These are phyloP conservation scores for Virgularia gustaviana DNA, from an alignment of 92 coral and sea anemone genomes.

Conservation along the genomic window DNA sequence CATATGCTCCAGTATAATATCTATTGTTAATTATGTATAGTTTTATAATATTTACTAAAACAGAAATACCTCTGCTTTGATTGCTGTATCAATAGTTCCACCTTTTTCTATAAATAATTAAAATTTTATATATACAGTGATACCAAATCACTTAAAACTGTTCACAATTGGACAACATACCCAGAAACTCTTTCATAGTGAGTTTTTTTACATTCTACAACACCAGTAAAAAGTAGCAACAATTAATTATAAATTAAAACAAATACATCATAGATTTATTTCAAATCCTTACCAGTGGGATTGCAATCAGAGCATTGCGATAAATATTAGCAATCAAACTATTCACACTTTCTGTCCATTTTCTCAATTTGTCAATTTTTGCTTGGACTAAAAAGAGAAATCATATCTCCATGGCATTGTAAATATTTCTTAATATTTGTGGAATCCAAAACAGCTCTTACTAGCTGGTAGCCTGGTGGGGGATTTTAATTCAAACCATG, in stretches of 20 bases:
- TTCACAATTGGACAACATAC: constrained; percentile 11
- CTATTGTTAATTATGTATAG: no score
- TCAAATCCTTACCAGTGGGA: constrained; percentile 3
- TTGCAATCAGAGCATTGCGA: not conserved
- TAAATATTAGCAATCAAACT: constrained; percentile 12
- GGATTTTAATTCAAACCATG: no score
- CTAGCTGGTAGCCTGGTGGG: no score
- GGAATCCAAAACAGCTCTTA: no score
- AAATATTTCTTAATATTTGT: not conserved
- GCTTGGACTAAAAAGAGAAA: not conserved
- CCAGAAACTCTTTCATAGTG: constrained; percentile 29
- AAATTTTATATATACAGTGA: not conserved
- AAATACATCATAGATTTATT: not conserved
- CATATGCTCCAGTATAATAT: no score
- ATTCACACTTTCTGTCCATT: not conserved
- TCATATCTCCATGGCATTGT: not conserved
- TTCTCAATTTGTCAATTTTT: constrained; percentile 17
- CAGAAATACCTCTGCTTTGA: constrained; percentile 24
- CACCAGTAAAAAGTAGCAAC: no score
- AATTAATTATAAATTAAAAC: no score
- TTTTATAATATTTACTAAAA: no score
- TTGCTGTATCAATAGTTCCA: constrained; percentile 1
- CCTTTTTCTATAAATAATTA: constrained; percentile 2
- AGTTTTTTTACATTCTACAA: constrained; percentile 30
- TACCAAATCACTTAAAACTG: not conserved